Percentiles rank a stretch among this genome's conserved stretches.
Evolutionary conservation across 2,888 invertebrate species (phyloP).

Genomic region (Vanessa cardui): DNA sequence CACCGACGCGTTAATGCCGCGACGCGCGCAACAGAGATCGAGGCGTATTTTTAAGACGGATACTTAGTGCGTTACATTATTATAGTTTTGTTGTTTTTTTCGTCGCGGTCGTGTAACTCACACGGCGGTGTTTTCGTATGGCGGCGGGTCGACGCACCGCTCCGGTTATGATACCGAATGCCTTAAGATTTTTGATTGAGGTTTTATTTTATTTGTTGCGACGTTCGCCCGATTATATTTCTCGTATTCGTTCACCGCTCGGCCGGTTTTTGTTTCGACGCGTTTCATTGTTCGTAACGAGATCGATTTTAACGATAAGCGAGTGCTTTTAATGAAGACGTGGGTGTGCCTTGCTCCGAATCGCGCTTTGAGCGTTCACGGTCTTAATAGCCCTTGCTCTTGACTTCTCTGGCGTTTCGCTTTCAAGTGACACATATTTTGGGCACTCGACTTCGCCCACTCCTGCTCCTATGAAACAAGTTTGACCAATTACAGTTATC

Average conservation of each 20-base stretch:
- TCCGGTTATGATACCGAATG: constrained; percentile 78
- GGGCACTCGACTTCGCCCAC: constrained; percentile 25
- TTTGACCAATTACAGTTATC: constrained; percentile 39
- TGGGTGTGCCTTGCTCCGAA: constrained; percentile 62
- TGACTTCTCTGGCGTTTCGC: constrained; percentile 20
- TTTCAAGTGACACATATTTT: constrained; percentile 21
- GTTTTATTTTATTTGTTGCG: constrained; percentile 78
- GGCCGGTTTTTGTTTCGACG: constrained; percentile 77
- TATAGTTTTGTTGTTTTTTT: constrained; percentile 76
- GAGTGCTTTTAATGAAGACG: constrained; percentile 76
- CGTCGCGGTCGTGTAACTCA: constrained; percentile 70
- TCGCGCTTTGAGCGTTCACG: constrained; percentile 26
- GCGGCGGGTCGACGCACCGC: constrained; percentile 76
- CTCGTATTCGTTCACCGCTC: constrained; percentile 77
- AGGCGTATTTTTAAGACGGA: constrained; percentile 80
- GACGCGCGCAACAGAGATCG: constrained; percentile 72
- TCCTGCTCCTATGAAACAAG: constrained; percentile 23
- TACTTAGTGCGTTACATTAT: constrained; percentile 82
- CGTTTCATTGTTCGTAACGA: constrained; percentile 80
- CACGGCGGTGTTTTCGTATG: constrained; percentile 71
- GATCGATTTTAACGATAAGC: constrained; percentile 78
- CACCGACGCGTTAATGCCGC: constrained; percentile 67
- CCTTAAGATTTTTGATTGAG: constrained; percentile 81
- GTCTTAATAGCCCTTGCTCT: constrained; percentile 26
- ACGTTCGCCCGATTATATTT: constrained; percentile 77